Evolutionary conservation across 2,888 invertebrate species (phyloP).

Genomic region (Chirona hameri): DNA sequence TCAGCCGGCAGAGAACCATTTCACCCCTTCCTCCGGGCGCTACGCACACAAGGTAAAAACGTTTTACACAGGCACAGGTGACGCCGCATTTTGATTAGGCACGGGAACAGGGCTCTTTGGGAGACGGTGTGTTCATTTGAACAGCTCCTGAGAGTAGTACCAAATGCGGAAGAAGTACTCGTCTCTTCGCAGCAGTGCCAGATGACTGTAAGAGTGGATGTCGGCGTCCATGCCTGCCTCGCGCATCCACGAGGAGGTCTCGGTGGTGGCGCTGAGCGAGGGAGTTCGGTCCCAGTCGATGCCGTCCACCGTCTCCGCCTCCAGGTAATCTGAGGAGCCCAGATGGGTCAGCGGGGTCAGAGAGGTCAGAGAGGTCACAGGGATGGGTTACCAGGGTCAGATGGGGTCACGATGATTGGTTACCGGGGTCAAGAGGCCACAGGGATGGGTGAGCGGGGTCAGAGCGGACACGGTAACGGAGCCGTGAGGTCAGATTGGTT

Average conservation of each 20-base stretch:
- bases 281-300: constrained; percentile 66
- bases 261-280: constrained; percentile 71
- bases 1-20: neutral
- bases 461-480: too few relatives aligned
- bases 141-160: constrained; percentile 50
- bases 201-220: constrained; percentile 82
- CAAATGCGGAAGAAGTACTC: constrained; percentile 96
- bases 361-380: too few relatives aligned
- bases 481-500: too few relatives aligned
- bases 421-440: too few relatives aligned
- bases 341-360: neutral
- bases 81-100: neutral
- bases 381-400: too few relatives aligned
- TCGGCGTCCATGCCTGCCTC: constrained; percentile 93
- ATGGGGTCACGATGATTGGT: too few relatives aligned
- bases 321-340: constrained; percentile 36
- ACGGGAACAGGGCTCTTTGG: neutral
- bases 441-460: too few relatives aligned
- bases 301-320: constrained; percentile 50
- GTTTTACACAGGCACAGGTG: neutral
- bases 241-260: constrained; percentile 88
- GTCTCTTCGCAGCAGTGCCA: constrained; percentile 74
- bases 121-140: neutral
- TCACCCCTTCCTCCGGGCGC: neutral
- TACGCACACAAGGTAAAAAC: constrained; percentile 2